A percentile compares a stretch with the other conserved stretches of the same genome.
These are phyloP conservation scores for Heliconius erato DNA, from an alignment of 2,888 invertebrate species.

Conservation along the genomic window DNA sequence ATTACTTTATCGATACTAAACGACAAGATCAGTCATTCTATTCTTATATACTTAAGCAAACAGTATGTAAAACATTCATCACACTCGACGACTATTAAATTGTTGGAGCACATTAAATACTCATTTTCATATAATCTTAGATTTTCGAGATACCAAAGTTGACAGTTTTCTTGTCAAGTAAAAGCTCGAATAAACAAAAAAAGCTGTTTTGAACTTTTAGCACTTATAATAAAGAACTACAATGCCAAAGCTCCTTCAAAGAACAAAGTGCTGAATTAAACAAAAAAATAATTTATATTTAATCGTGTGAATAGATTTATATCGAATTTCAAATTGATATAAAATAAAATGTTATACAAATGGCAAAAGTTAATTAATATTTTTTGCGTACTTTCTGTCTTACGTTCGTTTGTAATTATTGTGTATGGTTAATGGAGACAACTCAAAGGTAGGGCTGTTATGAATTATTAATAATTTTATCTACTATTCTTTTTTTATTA, in stretches of 20 bases:
- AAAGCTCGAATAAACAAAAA: constrained; percentile 45
- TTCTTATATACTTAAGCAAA: not conserved
- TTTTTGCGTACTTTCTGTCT: not conserved
- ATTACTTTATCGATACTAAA: not conserved
- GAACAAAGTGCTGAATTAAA: constrained; percentile 12
- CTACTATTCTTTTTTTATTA: not conserved
- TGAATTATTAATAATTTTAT: not conserved
- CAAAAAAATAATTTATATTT: constrained; percentile 60
- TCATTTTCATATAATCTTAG: constrained; percentile 45
- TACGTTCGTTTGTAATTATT: constrained; percentile 2
- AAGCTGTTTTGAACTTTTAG: constrained; percentile 14
- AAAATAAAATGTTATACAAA: constrained; percentile 47
- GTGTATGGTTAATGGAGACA: not conserved
- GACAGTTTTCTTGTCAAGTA: constrained; percentile 47
- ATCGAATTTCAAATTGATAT: constrained; percentile 53
- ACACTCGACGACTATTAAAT: constrained; percentile 14
- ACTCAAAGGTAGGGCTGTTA: not conserved
- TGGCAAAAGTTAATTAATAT: constrained; percentile 23
- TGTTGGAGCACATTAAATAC: constrained; percentile 45
- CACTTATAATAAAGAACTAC: not conserved
- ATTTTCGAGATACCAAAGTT: constrained; percentile 41
- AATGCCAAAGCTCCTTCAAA: not conserved
- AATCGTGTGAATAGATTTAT: constrained; percentile 65
- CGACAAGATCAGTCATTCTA: not conserved
- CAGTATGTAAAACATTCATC: not conserved